These are phyloP conservation scores for Pterois miles DNA, from an alignment of 2,797 vertebrate species.

Conservation along the genomic window DNA sequence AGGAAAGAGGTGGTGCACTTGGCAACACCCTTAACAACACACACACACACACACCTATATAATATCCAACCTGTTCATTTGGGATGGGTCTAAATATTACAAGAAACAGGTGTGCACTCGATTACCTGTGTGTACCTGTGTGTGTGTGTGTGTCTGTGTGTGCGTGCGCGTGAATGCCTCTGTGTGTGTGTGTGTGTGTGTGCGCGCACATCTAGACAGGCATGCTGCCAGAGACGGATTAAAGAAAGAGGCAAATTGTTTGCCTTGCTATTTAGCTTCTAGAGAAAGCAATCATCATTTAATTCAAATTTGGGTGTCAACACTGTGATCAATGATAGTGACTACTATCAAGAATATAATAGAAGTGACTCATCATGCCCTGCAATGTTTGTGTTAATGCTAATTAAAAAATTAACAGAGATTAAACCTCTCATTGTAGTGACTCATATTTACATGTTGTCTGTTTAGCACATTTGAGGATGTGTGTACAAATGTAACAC, in stretches of 20 bases:
- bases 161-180: neutral
- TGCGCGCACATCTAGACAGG: neutral
- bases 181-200: neutral
- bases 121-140: neutral
- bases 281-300: slow-evolving; percentile 3
- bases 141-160: neutral
- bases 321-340: neutral
- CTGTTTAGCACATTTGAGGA: neutral
- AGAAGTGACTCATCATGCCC: neutral
- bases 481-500: too few relatives aligned
- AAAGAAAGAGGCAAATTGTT: too few relatives aligned
- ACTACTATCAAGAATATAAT: neutral
- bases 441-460: neutral
- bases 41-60: neutral
- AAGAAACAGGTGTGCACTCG: slow-evolving; percentile 7
- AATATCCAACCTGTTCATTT: slow-evolving; percentile 19
- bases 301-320: neutral
- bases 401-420: neutral
- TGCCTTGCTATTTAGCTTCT: neutral
- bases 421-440: neutral
- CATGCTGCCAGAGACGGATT: slow-evolving; percentile 6
- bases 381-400: neutral
- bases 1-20: slow-evolving; percentile 39
- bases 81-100: neutral
- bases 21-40: slow-evolving; percentile 31